Evolutionary conservation across 2,888 invertebrate species (phyloP).

Genomic region (Caenorhabditis sp.): DNA sequence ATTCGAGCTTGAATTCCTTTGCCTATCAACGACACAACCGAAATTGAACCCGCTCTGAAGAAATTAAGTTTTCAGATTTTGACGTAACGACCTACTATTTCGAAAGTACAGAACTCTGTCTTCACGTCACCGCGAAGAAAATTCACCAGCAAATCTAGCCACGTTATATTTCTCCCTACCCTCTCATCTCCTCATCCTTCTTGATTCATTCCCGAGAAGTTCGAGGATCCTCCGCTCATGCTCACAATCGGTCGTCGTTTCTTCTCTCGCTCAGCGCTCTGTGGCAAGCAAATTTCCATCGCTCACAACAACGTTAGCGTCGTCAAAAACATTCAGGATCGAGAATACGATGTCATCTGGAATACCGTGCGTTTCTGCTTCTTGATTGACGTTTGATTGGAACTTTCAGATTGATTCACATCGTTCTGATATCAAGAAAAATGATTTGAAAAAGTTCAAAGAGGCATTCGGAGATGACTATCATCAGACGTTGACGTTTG

Average conservation of each 20-base stretch:
- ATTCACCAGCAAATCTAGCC: too few species aligned
- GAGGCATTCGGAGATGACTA: slow-evolving; percentile 32
- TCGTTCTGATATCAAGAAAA: slow-evolving; percentile 21
- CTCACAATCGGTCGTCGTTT: slow-evolving; percentile 29
- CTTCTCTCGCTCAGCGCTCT: slow-evolving; percentile 21
- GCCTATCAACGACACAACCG: too few species aligned
- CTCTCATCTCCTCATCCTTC: too few species aligned
- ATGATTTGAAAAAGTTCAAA: slow-evolving; percentile 34
- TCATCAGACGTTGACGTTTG: slow-evolving; percentile 35
- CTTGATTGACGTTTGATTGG: neutral
- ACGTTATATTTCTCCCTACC: too few species aligned
- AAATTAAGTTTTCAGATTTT: too few species aligned
- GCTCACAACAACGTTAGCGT: slow-evolving; percentile 17
- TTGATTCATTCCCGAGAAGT: too few species aligned
- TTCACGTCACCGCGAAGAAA: too few species aligned
- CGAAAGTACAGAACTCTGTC: too few species aligned
- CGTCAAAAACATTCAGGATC: slow-evolving; percentile 21
- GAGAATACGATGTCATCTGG: slow-evolving; percentile 34
- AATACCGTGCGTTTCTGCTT: neutral
- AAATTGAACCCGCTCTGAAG: too few species aligned
- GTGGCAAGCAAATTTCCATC: slow-evolving; percentile 9
- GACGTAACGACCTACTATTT: too few species aligned
- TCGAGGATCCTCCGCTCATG: slow-evolving; percentile 11
- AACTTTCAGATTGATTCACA: slow-evolving; percentile 8
- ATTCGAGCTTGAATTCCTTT: too few species aligned